Evolutionary conservation across 2,797 vertebrate genomes (phyloP).

Genomic region (Pantherophis vulpinus): DNA sequence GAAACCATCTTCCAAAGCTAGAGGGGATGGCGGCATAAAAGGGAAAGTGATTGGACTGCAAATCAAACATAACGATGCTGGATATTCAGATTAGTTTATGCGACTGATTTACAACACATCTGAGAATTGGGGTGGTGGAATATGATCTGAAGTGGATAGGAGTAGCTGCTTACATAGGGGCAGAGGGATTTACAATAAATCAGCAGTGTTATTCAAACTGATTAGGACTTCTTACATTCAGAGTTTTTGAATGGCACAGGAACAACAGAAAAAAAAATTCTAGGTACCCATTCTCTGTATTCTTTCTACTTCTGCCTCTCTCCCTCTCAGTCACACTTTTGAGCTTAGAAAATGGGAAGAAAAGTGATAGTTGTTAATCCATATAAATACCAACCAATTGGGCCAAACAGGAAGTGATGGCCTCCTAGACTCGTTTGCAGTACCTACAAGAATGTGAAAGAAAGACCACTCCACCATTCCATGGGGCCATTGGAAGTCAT

Average conservation of each 20-base stretch:
- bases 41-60: not conserved
- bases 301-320: not conserved
- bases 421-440: not conserved
- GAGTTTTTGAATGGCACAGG: not conserved
- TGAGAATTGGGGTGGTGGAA: not conserved
- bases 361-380: not conserved
- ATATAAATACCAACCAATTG: not conserved
- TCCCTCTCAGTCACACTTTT: not conserved
- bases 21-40: not conserved
- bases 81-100: no score
- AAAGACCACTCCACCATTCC: not conserved
- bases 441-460: not conserved
- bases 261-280: not conserved
- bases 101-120: not conserved
- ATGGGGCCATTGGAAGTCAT: not conserved
- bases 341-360: not conserved
- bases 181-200: not conserved
- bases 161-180: not conserved
- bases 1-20: constrained; percentile 14
- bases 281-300: not conserved
- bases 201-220: not conserved
- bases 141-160: not conserved
- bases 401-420: not conserved
- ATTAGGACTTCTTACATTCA: not conserved
- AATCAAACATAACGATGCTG: not conserved